phyloP scores from a whole-genome alignment of 2,797 vertebrate species.

The Buceros bicornis region DNA sequence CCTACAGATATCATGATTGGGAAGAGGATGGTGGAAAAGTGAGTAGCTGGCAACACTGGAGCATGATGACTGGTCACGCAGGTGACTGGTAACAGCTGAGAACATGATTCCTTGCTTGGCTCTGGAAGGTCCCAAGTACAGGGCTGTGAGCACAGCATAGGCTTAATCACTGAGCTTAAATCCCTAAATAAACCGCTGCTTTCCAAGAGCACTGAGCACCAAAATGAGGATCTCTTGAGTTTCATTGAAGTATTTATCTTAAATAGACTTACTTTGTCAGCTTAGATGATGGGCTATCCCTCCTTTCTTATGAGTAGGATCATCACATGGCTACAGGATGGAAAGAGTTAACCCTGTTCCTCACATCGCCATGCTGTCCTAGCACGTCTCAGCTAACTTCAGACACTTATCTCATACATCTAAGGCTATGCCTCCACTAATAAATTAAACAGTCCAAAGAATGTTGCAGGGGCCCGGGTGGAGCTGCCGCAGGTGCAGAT shows the following conservation, averaged over 20 bases:
- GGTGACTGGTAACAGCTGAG: not conserved
- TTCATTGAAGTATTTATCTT: not conserved
- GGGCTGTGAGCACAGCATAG: not conserved
- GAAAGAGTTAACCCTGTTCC: not conserved
- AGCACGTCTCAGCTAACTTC: not conserved
- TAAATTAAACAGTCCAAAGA: not conserved
- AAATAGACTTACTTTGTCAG: not conserved
- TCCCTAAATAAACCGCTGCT: not conserved
- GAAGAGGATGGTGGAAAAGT: not conserved
- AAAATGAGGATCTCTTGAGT: not conserved
- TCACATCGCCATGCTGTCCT: not conserved
- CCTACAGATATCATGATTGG: accelerated
- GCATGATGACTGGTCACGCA: not conserved
- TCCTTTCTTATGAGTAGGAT: not conserved
- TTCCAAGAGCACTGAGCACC: not conserved
- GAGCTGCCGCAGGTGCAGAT: no score
- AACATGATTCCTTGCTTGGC: not conserved
- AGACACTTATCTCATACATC: not conserved
- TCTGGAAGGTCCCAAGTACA: not conserved
- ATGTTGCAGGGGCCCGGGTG: not conserved
- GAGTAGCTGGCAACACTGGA: not conserved
- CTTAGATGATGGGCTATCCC: not conserved
- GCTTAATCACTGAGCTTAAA: not conserved
- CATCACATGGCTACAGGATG: not conserved
- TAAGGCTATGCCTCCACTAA: not conserved